Base-by-base conservation (phyloP, 2,888 invertebrate genomes). In the Agrenia bidenticulata region DNA sequence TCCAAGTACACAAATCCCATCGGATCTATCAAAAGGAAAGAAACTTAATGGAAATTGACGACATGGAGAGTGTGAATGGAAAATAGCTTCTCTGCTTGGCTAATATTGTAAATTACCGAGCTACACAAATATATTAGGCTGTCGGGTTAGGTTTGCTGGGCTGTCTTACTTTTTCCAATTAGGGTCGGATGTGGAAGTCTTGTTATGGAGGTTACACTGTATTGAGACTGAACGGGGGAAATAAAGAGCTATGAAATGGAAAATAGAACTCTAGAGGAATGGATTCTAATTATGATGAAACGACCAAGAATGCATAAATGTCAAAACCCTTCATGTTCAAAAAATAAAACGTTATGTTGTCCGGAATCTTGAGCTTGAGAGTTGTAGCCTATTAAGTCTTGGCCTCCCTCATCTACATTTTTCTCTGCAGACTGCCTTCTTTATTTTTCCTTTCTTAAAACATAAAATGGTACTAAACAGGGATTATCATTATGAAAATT, bases 231-330 rank as follows among this genome's bases (percentile, higher is more conserved):
- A 39, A 17, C 15, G 19, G 42, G 26, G 32, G 41, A 15, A 9
- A 45, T 17, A 50, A 49, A 32, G 60, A 51, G 59, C 24, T 54
- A 53, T 57, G 54, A 24, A 53, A 32, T 32, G 32, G 32, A 42
- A 21, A 39, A 32, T 32, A 32, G 32, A 32, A 11, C 32, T 32
- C 32, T 58, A 55, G 60, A 55, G 63, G 60, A 63, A 63, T 63
- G 63, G 63, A 63, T 63, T 63, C 67, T 67, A 63, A 67, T 67
- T 67, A 63, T 67, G 60, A 61, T 67, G 67, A 61, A 67, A 58
- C 56, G 67, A 67, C 59, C 59, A 66, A 63, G 63, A 66, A 66
- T 62, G 61, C 61, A 66, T 62, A 66, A 66, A 66, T 60, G 66
- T 66, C 63, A 63, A 53, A 63, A 62, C 55, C 59, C 66, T 66